These are phyloP conservation scores for Lepidurus packardi DNA, from an alignment of 1,140 invertebrate species.

Conservation along the genomic window DNA sequence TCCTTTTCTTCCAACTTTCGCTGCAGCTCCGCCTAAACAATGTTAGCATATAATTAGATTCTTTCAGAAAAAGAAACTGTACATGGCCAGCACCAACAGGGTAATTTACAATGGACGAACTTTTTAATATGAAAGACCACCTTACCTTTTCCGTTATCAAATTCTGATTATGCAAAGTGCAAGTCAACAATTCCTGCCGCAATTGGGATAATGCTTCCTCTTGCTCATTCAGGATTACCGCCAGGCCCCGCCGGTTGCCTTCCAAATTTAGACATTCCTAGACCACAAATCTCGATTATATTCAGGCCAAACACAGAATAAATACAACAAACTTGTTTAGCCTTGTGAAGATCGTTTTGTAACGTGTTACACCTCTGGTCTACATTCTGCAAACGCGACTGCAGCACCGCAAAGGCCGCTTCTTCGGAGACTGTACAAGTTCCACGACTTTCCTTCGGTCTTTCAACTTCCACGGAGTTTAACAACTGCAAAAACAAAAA, in stretches of 20 bases:
- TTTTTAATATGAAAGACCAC: neutral
- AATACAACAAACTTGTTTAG: conserved; percentile 23
- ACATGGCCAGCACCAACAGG: neutral
- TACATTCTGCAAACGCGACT: conserved; percentile 28
- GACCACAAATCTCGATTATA: neutral
- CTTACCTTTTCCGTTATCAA: conserved; percentile 41
- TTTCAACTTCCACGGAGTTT: conserved; percentile 9
- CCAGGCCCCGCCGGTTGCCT: conserved; percentile 34
- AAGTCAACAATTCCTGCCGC: conserved; percentile 41
- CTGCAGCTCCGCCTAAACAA: conserved; percentile 40
- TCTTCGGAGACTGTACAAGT: conserved; percentile 24
- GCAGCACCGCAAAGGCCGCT: conserved; percentile 27
- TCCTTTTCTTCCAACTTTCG: conserved; percentile 43
- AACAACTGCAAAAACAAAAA: neutral
- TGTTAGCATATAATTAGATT: conserved; percentile 23
- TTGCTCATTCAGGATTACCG: conserved; percentile 41
- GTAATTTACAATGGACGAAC: conserved; percentile 1
- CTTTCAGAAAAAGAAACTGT: conserved; percentile 1
- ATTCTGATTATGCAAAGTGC: conserved; percentile 41
- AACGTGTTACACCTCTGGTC: conserved; percentile 32
- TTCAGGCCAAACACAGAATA: neutral
- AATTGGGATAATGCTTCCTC: conserved; percentile 40
- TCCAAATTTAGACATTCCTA: conserved; percentile 33
- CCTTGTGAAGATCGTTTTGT: conserved; percentile 30
- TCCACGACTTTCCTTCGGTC: conserved; percentile 31